phyloP scores from a whole-genome alignment of 2,113 vertebrate genomes.

The Thryonomys swinderianus region DNA sequence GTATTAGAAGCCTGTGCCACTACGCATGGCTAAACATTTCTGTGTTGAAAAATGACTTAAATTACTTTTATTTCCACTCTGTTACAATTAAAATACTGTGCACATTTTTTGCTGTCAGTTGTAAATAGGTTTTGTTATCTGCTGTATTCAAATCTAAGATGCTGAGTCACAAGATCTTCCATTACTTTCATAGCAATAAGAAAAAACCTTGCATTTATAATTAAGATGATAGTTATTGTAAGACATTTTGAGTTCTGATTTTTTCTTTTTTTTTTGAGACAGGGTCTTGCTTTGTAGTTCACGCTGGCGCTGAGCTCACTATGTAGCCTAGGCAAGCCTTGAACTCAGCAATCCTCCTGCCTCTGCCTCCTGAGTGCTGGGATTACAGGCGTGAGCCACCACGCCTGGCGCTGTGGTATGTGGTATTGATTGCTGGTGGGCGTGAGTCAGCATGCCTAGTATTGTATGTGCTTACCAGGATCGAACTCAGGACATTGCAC shows the following conservation, averaged over 20 bases:
- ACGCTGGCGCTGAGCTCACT: no score
- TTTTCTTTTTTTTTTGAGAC: not conserved
- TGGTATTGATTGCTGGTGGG: no score
- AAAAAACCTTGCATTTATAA: not conserved
- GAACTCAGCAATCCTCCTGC: no score
- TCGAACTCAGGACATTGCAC: no score
- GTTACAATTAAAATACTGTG: not conserved
- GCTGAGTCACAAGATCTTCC: not conserved
- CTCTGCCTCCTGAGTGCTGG: no score
- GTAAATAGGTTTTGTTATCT: not conserved
- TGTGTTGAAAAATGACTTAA: not conserved
- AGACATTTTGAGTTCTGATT: not conserved
- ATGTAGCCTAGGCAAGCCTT: no score
- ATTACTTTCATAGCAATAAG: not conserved
- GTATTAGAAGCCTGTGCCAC: not conserved
- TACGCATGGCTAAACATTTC: not conserved
- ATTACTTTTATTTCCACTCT: not conserved
- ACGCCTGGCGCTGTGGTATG: no score
- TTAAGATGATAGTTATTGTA: not conserved
- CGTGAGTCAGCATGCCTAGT: no score
- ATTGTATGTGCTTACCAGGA: no score
- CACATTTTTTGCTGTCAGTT: not conserved
- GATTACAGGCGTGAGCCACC: no score
- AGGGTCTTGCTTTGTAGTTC: no score
- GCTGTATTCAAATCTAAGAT: not conserved